Evolutionary conservation across 2,797 vertebrate species (phyloP).

Genomic region (Naso thynnoides): DNA sequence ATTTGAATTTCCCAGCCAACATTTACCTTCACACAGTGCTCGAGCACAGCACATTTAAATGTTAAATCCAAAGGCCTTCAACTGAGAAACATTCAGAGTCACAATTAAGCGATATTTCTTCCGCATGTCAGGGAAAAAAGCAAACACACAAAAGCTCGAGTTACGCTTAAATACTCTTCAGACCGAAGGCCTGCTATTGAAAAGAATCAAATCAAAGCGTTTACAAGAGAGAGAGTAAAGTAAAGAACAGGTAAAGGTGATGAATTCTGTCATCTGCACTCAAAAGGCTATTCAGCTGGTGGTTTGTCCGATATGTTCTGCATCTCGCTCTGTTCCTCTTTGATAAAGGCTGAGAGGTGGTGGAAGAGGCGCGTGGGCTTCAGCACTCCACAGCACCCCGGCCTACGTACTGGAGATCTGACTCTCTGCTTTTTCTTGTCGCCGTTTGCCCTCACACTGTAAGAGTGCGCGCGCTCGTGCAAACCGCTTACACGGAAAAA

Average conservation of each 20-base stretch:
- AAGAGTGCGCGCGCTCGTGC: neutral
- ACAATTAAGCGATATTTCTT: constrained; percentile 15
- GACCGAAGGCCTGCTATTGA: neutral
- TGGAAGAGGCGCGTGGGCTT: constrained; percentile 54
- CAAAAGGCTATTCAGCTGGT: neutral
- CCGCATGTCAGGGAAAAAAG: neutral
- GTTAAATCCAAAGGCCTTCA: constrained; percentile 46
- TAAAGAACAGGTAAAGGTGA: constrained; percentile 17
- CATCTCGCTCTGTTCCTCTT: constrained; percentile 9
- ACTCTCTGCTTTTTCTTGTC: constrained; percentile 20
- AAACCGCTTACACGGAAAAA: neutral
- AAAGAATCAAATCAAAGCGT: neutral
- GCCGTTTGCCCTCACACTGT: constrained; percentile 20
- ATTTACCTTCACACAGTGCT: constrained; percentile 61
- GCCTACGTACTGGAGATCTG: constrained; percentile 47
- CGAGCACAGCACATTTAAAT: constrained; percentile 42
- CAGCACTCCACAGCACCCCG: constrained; percentile 35
- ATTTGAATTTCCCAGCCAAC: constrained; percentile 74
- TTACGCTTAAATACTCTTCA: neutral
- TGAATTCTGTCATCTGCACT: neutral
- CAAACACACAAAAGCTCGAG: constrained; percentile 5
- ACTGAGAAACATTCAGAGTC: constrained; percentile 7
- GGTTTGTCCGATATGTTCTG: constrained; percentile 1
- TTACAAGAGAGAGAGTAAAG: neutral
- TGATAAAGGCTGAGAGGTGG: constrained; percentile 35